phyloP scores from a whole-genome alignment of 1,140 invertebrate genomes.

The Ericerus pela region DNA sequence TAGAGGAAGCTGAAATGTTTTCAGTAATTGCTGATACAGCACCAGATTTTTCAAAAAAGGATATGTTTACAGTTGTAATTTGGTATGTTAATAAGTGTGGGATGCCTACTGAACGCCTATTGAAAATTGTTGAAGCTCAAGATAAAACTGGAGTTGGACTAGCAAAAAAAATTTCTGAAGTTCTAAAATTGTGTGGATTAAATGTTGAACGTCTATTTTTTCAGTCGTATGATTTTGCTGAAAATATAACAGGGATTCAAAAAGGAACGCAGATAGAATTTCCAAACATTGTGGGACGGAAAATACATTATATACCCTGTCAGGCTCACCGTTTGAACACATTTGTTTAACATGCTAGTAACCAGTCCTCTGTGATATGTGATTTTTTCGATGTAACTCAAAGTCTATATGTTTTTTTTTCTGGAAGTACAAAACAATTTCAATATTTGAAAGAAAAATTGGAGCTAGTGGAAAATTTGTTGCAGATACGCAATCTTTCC shows the following conservation, averaged over 20 bases:
- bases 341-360: background rate
- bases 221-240: constrained; percentile 12
- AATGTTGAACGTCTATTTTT: background rate
- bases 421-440: background rate
- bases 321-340: constrained; percentile 11
- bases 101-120: background rate
- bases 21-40: background rate
- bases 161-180: background rate
- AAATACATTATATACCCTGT: constrained; percentile 10
- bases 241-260: constrained; percentile 1
- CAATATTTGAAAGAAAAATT: background rate
- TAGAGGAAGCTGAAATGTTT: background rate
- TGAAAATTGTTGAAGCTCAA: background rate
- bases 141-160: constrained; percentile 12
- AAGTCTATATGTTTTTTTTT: constrained; percentile 6
- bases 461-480: background rate
- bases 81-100: background rate
- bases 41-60: background rate
- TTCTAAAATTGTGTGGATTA: background rate
- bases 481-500: constrained; percentile 4
- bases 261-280: background rate
- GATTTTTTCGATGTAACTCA: background rate
- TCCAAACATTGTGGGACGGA: constrained; percentile 3
- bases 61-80: background rate
- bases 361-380: background rate